These are phyloP conservation scores for Cepaea nemoralis DNA, from an alignment of 1,140 invertebrate genomes.

Conservation along the genomic window DNA sequence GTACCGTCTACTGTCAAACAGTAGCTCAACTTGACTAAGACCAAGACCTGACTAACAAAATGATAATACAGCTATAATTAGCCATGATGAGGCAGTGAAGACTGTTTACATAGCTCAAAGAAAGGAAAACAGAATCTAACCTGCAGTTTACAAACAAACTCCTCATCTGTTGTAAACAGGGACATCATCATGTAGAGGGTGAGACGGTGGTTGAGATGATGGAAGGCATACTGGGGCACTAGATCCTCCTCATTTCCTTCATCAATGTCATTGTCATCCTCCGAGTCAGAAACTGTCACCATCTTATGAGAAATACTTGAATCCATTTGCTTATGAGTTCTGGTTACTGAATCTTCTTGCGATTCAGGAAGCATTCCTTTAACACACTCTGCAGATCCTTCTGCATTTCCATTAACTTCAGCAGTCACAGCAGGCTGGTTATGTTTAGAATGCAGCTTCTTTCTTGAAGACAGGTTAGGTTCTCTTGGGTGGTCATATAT, in stretches of 20 bases:
- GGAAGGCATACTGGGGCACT: slow-evolving; percentile 50
- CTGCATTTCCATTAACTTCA: neutral
- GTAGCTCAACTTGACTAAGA: too few species aligned
- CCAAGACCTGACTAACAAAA: too few species aligned
- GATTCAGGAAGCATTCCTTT: neutral
- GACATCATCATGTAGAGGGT: slow-evolving; percentile 66
- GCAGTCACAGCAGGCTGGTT: neutral
- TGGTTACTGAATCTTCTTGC: neutral
- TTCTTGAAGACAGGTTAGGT: neutral
- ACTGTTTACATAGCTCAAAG: neutral
- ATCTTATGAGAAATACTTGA: neutral
- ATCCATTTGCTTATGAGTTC: too few species aligned
- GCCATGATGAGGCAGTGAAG: neutral
- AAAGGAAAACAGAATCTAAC: slow-evolving; percentile 45
- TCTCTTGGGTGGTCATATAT: slow-evolving; percentile 25
- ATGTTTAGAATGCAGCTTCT: neutral
- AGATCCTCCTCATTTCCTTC: slow-evolving; percentile 23
- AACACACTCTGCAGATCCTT: too few species aligned
- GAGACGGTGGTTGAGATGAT: slow-evolving; percentile 60
- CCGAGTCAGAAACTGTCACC: neutral
- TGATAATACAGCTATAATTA: too few species aligned
- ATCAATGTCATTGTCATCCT: neutral
- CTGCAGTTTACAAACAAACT: slow-evolving; percentile 59
- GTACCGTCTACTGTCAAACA: too few species aligned
- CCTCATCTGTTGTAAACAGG: slow-evolving; percentile 60